These are phyloP conservation scores for Diabrotica balteata DNA, from an alignment of 2,888 invertebrate genomes.

Conservation along the genomic window DNA sequence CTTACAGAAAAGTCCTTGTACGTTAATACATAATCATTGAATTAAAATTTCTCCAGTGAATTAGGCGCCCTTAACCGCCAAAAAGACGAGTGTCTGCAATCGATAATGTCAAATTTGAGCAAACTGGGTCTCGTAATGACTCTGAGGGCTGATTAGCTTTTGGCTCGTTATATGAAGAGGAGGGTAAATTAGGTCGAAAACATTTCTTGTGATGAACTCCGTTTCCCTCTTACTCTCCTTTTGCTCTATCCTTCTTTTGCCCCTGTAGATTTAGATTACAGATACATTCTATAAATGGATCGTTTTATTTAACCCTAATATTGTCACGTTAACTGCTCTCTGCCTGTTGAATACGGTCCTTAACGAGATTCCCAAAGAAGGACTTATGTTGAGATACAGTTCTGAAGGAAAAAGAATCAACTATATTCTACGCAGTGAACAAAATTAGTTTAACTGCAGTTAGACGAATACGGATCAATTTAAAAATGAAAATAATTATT, in stretches of 20 bases:
- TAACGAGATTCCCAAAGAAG: not conserved
- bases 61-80: not conserved
- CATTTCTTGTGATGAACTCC: constrained; percentile 10
- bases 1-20: no score
- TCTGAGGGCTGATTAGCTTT: constrained; percentile 18
- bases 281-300: constrained; percentile 10
- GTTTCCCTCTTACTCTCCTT: not conserved
- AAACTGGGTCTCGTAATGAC: constrained; percentile 13
- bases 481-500: no score
- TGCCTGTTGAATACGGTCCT: constrained; percentile 6
- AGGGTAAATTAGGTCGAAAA: constrained; percentile 18
- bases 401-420: no score
- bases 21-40: no score
- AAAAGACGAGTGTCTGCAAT: constrained; percentile 2
- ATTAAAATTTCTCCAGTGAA: no score
- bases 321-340: constrained; percentile 2
- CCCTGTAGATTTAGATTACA: constrained; percentile 5
- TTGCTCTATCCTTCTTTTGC: not conserved
- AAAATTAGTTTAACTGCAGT: no score
- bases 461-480: no score
- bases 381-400: not conserved
- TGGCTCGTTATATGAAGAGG: constrained; percentile 14
- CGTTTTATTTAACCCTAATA: constrained; percentile 10
- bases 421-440: no score
- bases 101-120: constrained; percentile 19